Conservation (phyloP, 2,113 vertebrate species). For the Pachycephala philippinensis region DNA sequence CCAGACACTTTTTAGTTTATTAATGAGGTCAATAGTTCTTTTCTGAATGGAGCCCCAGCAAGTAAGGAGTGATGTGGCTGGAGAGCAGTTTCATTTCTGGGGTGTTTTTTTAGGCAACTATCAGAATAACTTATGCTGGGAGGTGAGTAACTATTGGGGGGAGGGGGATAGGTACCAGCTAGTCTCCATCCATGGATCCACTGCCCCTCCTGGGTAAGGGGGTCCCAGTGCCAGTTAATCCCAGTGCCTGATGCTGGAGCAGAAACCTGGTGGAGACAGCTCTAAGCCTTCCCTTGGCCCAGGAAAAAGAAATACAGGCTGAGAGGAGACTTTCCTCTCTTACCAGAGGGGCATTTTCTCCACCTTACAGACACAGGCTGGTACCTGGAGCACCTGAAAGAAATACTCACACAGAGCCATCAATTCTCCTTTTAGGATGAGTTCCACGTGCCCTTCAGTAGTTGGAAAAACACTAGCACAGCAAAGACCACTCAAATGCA, state of each 20-base stretch:
- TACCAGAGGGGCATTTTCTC: neutral
- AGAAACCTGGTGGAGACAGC: neutral
- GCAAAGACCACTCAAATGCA: neutral
- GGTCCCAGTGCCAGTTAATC: neutral
- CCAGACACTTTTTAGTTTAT: neutral
- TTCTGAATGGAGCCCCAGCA: neutral
- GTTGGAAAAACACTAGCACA: neutral
- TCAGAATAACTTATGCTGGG: neutral
- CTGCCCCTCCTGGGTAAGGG: neutral
- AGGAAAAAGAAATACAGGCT: neutral
- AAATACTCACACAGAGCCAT: rapidly evolving
- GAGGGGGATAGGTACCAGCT: neutral
- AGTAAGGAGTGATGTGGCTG: neutral
- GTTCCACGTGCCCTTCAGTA: neutral
- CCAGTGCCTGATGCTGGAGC: neutral
- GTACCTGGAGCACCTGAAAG: neutral
- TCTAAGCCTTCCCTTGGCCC: neutral
- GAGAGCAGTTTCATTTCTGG: neutral
- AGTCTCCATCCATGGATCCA: neutral
- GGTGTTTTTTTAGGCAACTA: neutral
- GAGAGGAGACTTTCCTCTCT: neutral
- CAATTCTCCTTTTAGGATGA: neutral
- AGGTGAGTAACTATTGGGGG: neutral
- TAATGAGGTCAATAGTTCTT: neutral
- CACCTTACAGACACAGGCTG: neutral